Evolutionary conservation across 2,888 invertebrate species (phyloP).

Genomic region (Yponomeuta cagnagella): DNA sequence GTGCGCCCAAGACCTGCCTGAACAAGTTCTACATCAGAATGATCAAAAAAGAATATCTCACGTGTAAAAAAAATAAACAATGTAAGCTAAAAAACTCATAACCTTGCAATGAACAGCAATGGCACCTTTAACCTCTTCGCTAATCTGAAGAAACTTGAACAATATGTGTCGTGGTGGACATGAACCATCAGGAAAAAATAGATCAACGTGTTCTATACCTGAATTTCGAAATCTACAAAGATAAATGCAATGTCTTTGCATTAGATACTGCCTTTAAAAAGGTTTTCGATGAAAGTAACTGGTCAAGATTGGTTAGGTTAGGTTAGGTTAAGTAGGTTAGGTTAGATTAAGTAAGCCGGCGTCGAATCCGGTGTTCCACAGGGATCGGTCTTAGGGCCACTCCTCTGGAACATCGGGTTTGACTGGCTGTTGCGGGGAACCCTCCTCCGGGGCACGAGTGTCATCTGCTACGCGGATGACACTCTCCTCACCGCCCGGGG

Average conservation of each 20-base stretch:
- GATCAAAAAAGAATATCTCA: not conserved
- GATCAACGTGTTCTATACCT: constrained; percentile 90
- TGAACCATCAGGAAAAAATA: constrained; percentile 92
- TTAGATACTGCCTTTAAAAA: no score
- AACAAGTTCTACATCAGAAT: constrained; percentile 33
- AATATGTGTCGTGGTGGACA: constrained; percentile 88
- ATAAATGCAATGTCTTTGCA: not conserved
- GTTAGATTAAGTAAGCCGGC: no score
- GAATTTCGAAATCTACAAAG: constrained; percentile 61
- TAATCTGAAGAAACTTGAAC: constrained; percentile 85
- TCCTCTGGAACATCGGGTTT: no score
- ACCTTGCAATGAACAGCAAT: constrained; percentile 95
- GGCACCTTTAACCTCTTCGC: constrained; percentile 82
- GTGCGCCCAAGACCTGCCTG: constrained; percentile 93
- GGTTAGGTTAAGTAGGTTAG: no score
- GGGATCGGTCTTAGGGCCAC: no score
- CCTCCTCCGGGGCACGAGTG: no score
- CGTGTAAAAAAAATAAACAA: constrained; percentile 5
- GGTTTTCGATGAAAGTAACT: no score
- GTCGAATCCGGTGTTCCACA: no score
- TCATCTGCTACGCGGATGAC: no score
- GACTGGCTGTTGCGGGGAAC: no score
- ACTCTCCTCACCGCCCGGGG: no score
- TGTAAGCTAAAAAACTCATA: constrained; percentile 35
- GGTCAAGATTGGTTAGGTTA: no score